phyloP scores from a whole-genome alignment of 2,113 vertebrate species.

The Sphyrna mokarran region DNA sequence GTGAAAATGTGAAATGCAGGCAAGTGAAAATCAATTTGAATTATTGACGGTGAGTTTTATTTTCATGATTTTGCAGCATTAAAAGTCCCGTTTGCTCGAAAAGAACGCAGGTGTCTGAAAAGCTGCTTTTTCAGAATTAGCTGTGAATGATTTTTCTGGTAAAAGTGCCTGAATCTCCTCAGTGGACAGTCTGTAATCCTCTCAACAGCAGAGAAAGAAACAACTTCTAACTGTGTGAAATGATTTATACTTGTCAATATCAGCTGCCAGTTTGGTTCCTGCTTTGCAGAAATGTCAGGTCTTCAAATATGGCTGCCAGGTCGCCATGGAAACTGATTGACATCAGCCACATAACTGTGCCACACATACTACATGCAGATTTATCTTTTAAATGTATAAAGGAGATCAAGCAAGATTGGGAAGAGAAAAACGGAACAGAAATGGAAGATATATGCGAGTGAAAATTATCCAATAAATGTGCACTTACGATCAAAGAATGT shows the following conservation, averaged over 20 bases:
- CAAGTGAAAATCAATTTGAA: neutral
- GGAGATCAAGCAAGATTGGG: conserved; percentile 53
- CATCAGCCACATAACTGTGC: conserved; percentile 98
- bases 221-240: conserved; percentile 44
- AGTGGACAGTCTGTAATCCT: neutral
- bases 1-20: neutral
- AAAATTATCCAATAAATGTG: conserved; percentile 57
- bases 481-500: conserved; percentile 57
- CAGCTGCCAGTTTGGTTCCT: conserved; percentile 81
- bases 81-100: neutral
- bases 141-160: neutral
- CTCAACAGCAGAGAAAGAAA: conserved; percentile 45
- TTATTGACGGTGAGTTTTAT: neutral
- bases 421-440: conserved; percentile 49
- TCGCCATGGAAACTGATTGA: conserved; percentile 99
- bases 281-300: conserved; percentile 99
- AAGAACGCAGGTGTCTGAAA: neutral
- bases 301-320: conserved; percentile 99
- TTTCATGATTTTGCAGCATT: neutral
- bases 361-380: conserved; percentile 92
- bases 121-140: neutral
- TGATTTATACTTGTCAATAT: conserved; percentile 52
- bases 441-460: conserved; percentile 65
- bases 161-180: neutral
- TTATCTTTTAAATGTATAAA: conserved; percentile 48